Evolutionary conservation across 2,113 vertebrate species (phyloP).

Genomic region (Poeciliopsis prolifica): DNA sequence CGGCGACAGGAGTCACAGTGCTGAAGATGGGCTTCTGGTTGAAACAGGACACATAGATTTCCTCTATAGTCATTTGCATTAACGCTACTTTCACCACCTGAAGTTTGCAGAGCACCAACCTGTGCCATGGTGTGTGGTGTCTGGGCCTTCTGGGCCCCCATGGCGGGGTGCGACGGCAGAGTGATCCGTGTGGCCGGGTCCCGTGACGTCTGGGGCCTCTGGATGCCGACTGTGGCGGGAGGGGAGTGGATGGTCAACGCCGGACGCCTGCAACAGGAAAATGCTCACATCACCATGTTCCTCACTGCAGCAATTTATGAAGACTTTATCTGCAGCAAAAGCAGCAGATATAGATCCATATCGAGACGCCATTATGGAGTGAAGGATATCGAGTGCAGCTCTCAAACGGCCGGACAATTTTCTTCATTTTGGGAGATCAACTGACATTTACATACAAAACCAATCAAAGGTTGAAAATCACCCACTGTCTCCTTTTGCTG

Average conservation of each 20-base stretch:
- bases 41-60: background rate
- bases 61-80: background rate
- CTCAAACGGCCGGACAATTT: no score
- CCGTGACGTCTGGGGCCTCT: constrained; percentile 86
- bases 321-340: background rate
- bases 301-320: background rate
- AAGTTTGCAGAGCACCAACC: constrained; percentile 69
- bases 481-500: no score
- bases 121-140: constrained; percentile 92
- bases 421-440: no score
- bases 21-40: constrained; percentile 95
- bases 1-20: constrained; percentile 93
- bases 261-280: constrained; percentile 79
- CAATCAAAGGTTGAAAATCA: no score
- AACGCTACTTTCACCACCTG: background rate
- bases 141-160: constrained; percentile 90
- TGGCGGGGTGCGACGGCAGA: constrained; percentile 90
- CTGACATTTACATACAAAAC: no score
- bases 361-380: no score
- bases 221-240: constrained; percentile 90
- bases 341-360: no score
- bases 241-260: constrained; percentile 91
- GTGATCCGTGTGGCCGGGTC: constrained; percentile 90
- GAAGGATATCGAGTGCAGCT: no score
- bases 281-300: background rate